Evolutionary conservation across 2,113 vertebrate species (phyloP).

Genomic region (Perccottus glenii): DNA sequence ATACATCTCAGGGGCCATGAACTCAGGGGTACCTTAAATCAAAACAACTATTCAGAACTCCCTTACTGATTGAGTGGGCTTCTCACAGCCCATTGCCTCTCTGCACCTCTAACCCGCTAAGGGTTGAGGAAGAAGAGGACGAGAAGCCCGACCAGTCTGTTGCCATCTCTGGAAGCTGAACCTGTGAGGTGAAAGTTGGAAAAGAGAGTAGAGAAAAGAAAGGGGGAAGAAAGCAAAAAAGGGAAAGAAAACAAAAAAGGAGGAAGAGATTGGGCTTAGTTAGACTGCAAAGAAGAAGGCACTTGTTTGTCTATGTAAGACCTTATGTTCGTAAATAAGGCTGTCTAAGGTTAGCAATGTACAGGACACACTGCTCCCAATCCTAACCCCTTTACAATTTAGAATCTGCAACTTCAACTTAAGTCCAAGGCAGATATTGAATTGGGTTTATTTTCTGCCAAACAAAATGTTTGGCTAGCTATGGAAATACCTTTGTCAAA

Average conservation of each 20-base stretch:
- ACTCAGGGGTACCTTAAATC: slow-evolving; percentile 99
- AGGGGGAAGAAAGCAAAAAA: slow-evolving; percentile 74
- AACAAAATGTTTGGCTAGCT: slow-evolving; percentile 72
- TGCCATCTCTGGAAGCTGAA: slow-evolving; percentile 68
- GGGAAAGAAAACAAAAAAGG: slow-evolving; percentile 81
- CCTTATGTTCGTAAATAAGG: slow-evolving; percentile 74
- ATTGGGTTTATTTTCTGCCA: slow-evolving; percentile 43
- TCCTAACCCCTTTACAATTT: slow-evolving; percentile 19
- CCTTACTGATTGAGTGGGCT: slow-evolving; percentile 76
- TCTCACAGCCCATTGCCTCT: slow-evolving; percentile 81
- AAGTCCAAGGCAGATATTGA: slow-evolving; percentile 1
- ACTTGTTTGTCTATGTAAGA: slow-evolving; percentile 89
- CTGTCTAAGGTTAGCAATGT: slow-evolving; percentile 59
- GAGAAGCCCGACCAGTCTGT: slow-evolving; percentile 67
- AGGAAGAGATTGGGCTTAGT: slow-evolving; percentile 85
- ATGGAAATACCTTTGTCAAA: slow-evolving; percentile 80
- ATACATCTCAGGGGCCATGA: slow-evolving; percentile 99
- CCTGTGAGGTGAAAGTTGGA: slow-evolving; percentile 80
- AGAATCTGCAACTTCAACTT: slow-evolving; percentile 14
- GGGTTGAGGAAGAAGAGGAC: slow-evolving; percentile 77
- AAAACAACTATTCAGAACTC: slow-evolving; percentile 98
- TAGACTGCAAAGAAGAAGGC: slow-evolving; percentile 82
- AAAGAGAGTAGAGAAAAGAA: slow-evolving; percentile 62
- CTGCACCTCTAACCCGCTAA: slow-evolving; percentile 77
- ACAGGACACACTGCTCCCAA: slow-evolving; percentile 71